Evolutionary conservation across 2,888 invertebrate genomes (phyloP), one percentile per base, ranked within the genome.

Genomic region (Diaperis boleti): DNA sequence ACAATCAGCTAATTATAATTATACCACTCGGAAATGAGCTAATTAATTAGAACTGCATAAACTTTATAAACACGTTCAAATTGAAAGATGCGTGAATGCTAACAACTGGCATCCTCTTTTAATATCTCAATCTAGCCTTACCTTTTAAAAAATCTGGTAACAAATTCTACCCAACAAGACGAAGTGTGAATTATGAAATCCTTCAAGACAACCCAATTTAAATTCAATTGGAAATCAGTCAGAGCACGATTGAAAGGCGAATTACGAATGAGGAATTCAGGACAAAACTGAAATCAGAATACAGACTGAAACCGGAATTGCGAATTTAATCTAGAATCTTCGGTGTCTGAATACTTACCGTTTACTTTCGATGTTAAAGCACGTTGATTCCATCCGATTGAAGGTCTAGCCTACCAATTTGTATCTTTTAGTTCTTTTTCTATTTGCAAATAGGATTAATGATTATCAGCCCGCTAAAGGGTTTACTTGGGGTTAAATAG

Each of bases 301-400:
- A 29, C 26, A 45, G 13, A 29, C 29, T 29, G 14, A 8, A 18
- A 20, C 5, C 11, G 10, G 20, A 42, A 42, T 42, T 42, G 20
- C 15, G 45, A 29, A 45, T 45, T 45, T 29, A 45, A 45, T 26
- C 29, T 29, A 17, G 42, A 17, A 39, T 39, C 22, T 18, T 42
- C 20, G 6, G 20, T 2, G 42, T 42, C 22, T 20, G 1, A 20
- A 8, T 20, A 18, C 42, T 20, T 42, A 42, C 14, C 18, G 20
- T 20, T 22, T 22, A 6, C 7, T 42, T 39, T 13, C 39, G n/a
- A 39, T 39, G 15, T 8, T 14, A 17, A 18, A 7, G 13, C 39
- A 39, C 39, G 39, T 39, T 11, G 11, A n/a, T 39, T 39, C 39
- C 15, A 15, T 33, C 10, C 13, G 11, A 33, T 33, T 5, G 26